Evolutionary conservation across 2,888 invertebrate species (phyloP).

Genomic region (Drosophila colorata): DNA sequence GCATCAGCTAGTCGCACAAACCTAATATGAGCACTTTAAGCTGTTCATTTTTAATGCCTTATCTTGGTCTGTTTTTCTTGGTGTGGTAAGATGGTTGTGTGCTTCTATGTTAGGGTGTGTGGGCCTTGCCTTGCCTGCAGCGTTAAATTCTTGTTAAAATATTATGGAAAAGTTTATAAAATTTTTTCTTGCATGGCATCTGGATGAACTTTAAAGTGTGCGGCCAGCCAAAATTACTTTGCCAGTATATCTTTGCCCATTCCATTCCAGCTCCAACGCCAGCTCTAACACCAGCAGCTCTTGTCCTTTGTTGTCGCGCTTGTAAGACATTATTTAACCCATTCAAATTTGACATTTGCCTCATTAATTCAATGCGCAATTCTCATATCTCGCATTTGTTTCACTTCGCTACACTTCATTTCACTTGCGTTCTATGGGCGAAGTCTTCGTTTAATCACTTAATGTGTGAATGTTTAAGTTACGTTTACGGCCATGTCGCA

Average conservation of each 20-base stretch:
- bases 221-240: slow-evolving; percentile 11
- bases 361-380: slow-evolving; percentile 51
- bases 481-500: slow-evolving; percentile 61
- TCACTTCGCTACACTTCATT: slow-evolving; percentile 39
- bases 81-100: slow-evolving; percentile 7
- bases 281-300: neutral
- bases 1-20: slow-evolving; percentile 9
- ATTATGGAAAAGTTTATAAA: slow-evolving; percentile 50
- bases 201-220: slow-evolving; percentile 19
- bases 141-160: slow-evolving; percentile 59
- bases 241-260: neutral
- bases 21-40: neutral
- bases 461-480: slow-evolving; percentile 32
- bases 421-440: slow-evolving; percentile 15
- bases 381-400: slow-evolving; percentile 47
- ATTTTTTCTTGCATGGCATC: slow-evolving; percentile 18
- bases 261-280: neutral
- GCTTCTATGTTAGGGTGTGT: slow-evolving; percentile 7
- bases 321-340: slow-evolving; percentile 45
- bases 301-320: slow-evolving; percentile 13
- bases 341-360: slow-evolving; percentile 49
- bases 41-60: slow-evolving; percentile 45
- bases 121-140: slow-evolving; percentile 46
- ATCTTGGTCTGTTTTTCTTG: slow-evolving; percentile 29
- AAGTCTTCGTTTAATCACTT: slow-evolving; percentile 48